Conservation (phyloP, 2,888 invertebrate genomes). For the Coleophora deauratella region DNA sequence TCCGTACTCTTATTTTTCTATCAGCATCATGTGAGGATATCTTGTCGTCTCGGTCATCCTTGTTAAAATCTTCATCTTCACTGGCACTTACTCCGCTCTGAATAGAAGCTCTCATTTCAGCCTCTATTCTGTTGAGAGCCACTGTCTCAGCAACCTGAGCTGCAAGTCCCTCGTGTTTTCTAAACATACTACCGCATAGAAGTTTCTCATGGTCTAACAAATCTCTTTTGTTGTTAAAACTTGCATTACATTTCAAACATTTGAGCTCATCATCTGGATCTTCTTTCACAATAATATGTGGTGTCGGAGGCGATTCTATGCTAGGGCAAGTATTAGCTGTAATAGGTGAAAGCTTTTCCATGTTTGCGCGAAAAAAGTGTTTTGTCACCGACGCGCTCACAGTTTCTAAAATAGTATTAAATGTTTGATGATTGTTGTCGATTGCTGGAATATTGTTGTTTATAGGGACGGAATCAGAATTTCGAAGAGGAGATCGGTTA, state of each 20-base stretch:
- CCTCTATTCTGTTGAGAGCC: constrained; percentile 67
- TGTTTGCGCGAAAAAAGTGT: constrained; percentile 80
- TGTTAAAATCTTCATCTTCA: constrained; percentile 75
- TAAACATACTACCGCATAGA: constrained; percentile 70
- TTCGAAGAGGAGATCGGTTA: constrained; percentile 31
- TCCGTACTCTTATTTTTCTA: constrained; percentile 91
- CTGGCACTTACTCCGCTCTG: constrained; percentile 73
- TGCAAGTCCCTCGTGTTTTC: constrained; percentile 82
- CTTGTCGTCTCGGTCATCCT: constrained; percentile 68
- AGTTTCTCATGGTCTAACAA: constrained; percentile 83
- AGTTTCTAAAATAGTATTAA: constrained; percentile 82
- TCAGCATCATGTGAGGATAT: constrained; percentile 76
- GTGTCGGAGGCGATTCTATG: constrained; percentile 41
- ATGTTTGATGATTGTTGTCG: constrained; percentile 74
- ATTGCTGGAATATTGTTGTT: constrained; percentile 39
- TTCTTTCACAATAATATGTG: constrained; percentile 44
- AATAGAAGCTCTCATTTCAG: constrained; percentile 63
- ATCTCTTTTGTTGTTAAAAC: constrained; percentile 74
- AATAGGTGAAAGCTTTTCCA: constrained; percentile 77
- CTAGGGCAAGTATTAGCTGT: constrained; percentile 59
- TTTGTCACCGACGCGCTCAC: constrained; percentile 84
- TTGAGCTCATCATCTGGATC: constrained; percentile 57
- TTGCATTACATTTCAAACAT: constrained; percentile 75
- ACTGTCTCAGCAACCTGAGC: constrained; percentile 83
- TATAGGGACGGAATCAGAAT: constrained; percentile 46